Percentiles rank a stretch among this genome's conserved stretches.
Evolutionary conservation across 1,140 invertebrate genomes (phyloP).

Genomic region (Bombyx mori): DNA sequence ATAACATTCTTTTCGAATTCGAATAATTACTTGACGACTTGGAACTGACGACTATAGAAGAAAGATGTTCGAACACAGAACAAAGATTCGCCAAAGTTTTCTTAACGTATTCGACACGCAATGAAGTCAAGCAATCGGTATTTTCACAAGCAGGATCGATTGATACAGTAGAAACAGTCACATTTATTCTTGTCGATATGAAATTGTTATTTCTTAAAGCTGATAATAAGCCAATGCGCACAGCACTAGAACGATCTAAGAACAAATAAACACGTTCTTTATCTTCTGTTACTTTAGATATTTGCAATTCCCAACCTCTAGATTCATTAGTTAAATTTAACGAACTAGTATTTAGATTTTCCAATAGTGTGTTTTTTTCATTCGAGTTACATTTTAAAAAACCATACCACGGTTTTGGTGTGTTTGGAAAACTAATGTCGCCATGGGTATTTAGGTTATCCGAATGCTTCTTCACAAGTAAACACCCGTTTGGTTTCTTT

Average conservation of each 20-base stretch:
- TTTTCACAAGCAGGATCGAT: slow-evolving; percentile 32
- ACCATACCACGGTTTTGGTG: slow-evolving; percentile 65
- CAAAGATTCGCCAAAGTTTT: slow-evolving; percentile 50
- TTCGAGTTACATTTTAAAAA: slow-evolving; percentile 21
- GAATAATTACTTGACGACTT: slow-evolving; percentile 50
- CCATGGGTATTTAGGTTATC: slow-evolving; percentile 59
- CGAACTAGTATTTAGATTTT: slow-evolving; percentile 33
- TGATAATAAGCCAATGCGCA: slow-evolving; percentile 31
- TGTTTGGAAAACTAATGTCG: slow-evolving; percentile 69
- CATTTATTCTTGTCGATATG: slow-evolving; percentile 24
- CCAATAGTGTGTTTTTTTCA: slow-evolving; percentile 23
- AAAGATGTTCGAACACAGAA: slow-evolving; percentile 29
- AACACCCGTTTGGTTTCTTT: slow-evolving; percentile 17
- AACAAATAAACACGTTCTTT: slow-evolving; percentile 44
- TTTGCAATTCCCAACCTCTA: slow-evolving; percentile 36
- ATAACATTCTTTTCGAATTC: slow-evolving; percentile 35
- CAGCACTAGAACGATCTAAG: slow-evolving; percentile 35
- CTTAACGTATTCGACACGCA: slow-evolving; percentile 46
- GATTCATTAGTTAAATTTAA: slow-evolving; percentile 35
- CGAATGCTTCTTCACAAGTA: slow-evolving; percentile 66
- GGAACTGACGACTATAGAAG: slow-evolving; percentile 52
- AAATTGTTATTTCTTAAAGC: slow-evolving; percentile 27
- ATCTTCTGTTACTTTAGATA: slow-evolving; percentile 29
- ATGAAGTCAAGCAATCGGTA: slow-evolving; percentile 32
- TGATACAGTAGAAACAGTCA: slow-evolving; percentile 14